These are phyloP conservation scores for Drosophila anomelani DNA, from an alignment of 2,888 invertebrate species.

Conservation along the genomic window DNA sequence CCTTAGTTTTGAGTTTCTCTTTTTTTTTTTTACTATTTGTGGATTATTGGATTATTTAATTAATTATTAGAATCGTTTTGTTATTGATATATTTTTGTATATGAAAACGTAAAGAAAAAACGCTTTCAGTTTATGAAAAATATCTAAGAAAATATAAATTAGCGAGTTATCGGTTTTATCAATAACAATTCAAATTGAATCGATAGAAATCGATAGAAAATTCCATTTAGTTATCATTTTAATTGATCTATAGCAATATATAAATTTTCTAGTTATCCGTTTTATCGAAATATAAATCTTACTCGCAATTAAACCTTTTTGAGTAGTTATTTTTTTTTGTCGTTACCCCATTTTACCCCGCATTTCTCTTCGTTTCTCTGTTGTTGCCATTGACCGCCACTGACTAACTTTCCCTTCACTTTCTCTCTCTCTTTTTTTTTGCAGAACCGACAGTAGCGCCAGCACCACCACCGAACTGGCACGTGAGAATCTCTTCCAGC, in stretches of 20 bases:
- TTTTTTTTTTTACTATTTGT: background rate
- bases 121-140: no score
- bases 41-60: no score
- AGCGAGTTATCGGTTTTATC: background rate
- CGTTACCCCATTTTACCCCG: conserved; percentile 1
- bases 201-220: no score
- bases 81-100: background rate
- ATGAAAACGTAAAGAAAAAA: no score
- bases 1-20: no score
- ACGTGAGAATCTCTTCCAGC: conserved; percentile 83
- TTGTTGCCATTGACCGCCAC: conserved; percentile 40
- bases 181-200: no score
- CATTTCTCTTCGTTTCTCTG: background rate
- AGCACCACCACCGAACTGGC: conserved; percentile 75
- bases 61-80: background rate
- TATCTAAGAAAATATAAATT: background rate
- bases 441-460: conserved; percentile 80
- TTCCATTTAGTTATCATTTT: no score
- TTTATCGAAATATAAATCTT: background rate
- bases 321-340: background rate
- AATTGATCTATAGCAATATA: no score
- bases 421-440: conserved; percentile 64
- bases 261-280: background rate
- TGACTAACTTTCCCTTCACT: conserved; percentile 76
- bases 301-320: conserved; percentile 3